These are phyloP conservation scores for Troglohyphantes excavatus DNA, from an alignment of 2,888 invertebrate species.

Conservation along the genomic window DNA sequence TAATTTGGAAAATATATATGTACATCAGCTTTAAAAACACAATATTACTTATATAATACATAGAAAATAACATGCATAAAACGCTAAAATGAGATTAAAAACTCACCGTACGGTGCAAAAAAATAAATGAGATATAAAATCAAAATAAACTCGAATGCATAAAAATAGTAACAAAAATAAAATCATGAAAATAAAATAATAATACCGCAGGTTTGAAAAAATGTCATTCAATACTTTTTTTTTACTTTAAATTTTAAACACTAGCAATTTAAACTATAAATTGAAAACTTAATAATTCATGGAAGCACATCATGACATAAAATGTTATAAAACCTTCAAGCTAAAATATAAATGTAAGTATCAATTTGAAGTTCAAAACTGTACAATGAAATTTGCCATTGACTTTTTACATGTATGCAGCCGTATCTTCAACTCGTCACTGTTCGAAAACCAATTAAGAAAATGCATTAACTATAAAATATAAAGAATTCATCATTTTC, in stretches of 20 bases:
- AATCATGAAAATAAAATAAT: not conserved
- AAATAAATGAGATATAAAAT: slow-evolving; percentile 4
- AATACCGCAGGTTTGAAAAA: not conserved
- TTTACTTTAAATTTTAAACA: not conserved
- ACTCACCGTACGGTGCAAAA: not conserved
- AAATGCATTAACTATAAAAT: too few species aligned
- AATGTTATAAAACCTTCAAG: too few species aligned
- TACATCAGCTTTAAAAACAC: not conserved
- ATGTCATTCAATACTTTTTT: not conserved
- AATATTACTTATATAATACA: not conserved
- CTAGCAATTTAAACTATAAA: not conserved
- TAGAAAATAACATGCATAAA: not conserved
- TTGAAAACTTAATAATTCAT: not conserved
- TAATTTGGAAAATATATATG: not conserved
- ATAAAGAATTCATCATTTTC: too few species aligned
- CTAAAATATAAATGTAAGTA: too few species aligned
- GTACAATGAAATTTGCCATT: too few species aligned
- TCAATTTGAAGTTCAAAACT: too few species aligned
- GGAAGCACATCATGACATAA: too few species aligned
- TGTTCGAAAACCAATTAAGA: too few species aligned
- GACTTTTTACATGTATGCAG: too few species aligned
- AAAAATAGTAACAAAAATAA: slow-evolving; percentile 3
- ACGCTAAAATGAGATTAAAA: not conserved
- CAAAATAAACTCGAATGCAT: not conserved
- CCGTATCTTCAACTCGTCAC: too few species aligned